A percentile compares a stretch with the other conserved stretches of the same genome.
phyloP scores from a whole-genome alignment of 1,140 invertebrate species.

The Heliothis virescens region DNA sequence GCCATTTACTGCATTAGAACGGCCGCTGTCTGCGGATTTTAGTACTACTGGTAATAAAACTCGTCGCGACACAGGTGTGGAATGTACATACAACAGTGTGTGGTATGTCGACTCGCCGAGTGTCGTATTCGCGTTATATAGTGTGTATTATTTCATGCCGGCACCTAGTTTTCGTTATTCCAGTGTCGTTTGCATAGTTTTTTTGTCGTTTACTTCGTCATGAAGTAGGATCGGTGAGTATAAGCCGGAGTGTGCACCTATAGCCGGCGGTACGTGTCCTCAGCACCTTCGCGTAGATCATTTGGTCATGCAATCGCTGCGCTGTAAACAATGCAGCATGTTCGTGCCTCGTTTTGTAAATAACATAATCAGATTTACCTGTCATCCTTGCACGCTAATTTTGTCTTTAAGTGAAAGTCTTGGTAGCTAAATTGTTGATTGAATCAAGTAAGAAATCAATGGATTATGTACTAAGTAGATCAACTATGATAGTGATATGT shows the following conservation, averaged over 20 bases:
- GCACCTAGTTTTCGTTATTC: constrained; percentile 71
- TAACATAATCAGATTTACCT: constrained; percentile 51
- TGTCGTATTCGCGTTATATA: constrained; percentile 64
- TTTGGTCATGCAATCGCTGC: constrained; percentile 57
- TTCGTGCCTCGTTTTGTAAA: constrained; percentile 71
- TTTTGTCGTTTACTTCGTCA: constrained; percentile 64
- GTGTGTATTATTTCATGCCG: constrained; percentile 71
- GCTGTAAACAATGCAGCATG: constrained; percentile 73
- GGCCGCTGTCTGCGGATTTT: constrained; percentile 74
- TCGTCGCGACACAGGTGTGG: constrained; percentile 25
- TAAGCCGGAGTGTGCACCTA: neutral
- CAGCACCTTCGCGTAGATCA: constrained; percentile 35
- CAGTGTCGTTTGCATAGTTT: constrained; percentile 66
- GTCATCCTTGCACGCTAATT: constrained; percentile 36
- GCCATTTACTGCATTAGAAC: constrained; percentile 84
- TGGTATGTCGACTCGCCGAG: constrained; percentile 53
- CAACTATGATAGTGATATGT: constrained; percentile 13
- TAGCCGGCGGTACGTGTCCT: constrained; percentile 10
- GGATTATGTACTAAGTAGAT: neutral
- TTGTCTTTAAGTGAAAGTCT: constrained; percentile 30
- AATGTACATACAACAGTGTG: constrained; percentile 72
- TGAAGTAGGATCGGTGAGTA: constrained; percentile 18
- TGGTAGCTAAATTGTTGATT: neutral
- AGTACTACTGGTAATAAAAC: constrained; percentile 57
- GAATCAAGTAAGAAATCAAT: constrained; percentile 12